A percentile compares a stretch with the other conserved stretches of the same genome.
These are phyloP conservation scores for Burhinus bistriatus DNA, from an alignment of 2,113 vertebrate species.

Conservation along the genomic window DNA sequence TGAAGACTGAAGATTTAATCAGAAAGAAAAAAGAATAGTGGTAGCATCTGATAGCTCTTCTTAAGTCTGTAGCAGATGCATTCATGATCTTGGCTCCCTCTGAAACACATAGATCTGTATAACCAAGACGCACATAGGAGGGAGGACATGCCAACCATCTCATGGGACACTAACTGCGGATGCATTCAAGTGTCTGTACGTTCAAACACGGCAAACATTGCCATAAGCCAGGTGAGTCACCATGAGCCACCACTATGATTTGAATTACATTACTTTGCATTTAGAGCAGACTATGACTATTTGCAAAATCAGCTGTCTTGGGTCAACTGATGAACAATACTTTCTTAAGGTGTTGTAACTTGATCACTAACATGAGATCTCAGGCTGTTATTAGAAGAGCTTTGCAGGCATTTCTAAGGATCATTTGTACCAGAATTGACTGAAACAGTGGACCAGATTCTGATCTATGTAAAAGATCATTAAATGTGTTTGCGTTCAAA, in stretches of 20 bases:
- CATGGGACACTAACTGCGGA: neutral
- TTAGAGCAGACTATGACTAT: neutral
- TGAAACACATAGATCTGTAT: neutral
- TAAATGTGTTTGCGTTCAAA: neutral
- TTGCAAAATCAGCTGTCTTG: neutral
- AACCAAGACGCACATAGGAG: rapidly evolving
- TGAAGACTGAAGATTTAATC: neutral
- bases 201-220: neutral
- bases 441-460: neutral
- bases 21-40: neutral
- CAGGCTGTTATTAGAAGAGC: neutral
- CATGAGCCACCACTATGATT: neutral
- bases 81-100: neutral
- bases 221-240: neutral
- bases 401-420: neutral
- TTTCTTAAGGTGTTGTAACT: neutral
- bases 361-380: neutral
- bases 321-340: neutral
- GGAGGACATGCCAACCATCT: neutral
- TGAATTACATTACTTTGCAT: neutral
- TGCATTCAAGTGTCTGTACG: neutral
- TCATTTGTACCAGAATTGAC: neutral
- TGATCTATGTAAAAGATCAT: neutral
- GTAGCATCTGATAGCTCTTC: neutral
- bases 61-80: neutral